Base-by-base conservation (phyloP, 2,797 vertebrate species). In the Tinamus major region DNA sequence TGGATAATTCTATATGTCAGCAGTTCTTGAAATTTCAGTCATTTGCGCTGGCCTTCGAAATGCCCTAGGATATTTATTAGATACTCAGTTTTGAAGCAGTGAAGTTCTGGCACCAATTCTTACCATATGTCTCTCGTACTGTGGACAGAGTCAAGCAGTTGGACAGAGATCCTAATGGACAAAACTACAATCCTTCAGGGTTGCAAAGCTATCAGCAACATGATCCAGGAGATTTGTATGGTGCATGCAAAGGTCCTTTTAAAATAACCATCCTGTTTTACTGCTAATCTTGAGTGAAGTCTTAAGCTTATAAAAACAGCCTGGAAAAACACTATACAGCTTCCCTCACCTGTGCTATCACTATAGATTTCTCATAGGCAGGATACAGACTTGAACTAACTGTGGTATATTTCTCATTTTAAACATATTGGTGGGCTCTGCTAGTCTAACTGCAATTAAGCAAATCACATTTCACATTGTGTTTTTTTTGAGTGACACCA, bases 391-490 rank as follows among this genome's bases (percentile, higher is more conserved):
- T 29, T 62, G 21, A 49, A 10, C 33, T 69, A 39, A 39, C 19
- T 39, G 68, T 11, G 35, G 13, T 53, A 13, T 37, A 55, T 55
- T 55, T 29, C 69, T 35, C 41, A 9, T 63, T 8, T 17, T 75
- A 42, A 13, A 6, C 33, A 42, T 10, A 13, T 33, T 63, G 33
- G 29, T 46, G 3, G n/a, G 26, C 41, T 76, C 7, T 37, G 15
- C 11, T 29, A 59, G 15, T 26, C 72, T 42, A 74, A 69, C n/a
- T 33, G 10, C 53, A 87, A 77, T 11, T 8, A 84, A 64, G 19
- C 6, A 53, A 18, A 18, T 1, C 0, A 2, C 9, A 6, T 24
- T 75, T 86, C 63, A 46, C 7, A 1, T 1, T 13, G 10, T 18
- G 13, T 15, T 58, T 49, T 80, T 80, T 71, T 44, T 53, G 26